These are phyloP conservation scores for Carassius auratus DNA, from an alignment of 2,113 vertebrate genomes.

Conservation along the genomic window DNA sequence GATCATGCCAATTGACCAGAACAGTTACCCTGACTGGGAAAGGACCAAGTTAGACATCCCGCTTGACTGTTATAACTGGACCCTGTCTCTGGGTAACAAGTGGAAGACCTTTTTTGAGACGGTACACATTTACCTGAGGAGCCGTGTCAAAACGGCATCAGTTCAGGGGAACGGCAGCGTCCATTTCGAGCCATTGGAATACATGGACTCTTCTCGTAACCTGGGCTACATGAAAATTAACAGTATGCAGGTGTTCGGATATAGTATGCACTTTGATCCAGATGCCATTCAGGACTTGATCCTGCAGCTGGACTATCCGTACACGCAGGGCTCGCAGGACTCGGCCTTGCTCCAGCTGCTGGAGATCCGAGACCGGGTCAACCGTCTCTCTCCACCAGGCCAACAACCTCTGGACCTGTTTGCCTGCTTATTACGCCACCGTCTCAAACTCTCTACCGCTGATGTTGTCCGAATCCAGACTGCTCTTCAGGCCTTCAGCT, in stretches of 20 bases:
- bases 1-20: slow-evolving; percentile 82
- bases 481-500: slow-evolving; percentile 80
- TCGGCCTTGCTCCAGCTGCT: slow-evolving; percentile 81
- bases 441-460: slow-evolving; percentile 79
- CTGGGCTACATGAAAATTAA: slow-evolving; percentile 85
- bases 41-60: slow-evolving; percentile 81
- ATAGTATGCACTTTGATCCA: slow-evolving; percentile 84
- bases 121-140: slow-evolving; percentile 81
- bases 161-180: slow-evolving; percentile 69
- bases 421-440: slow-evolving; percentile 79
- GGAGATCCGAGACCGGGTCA: slow-evolving; percentile 82
- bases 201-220: slow-evolving; percentile 75
- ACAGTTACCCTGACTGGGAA: slow-evolving; percentile 81
- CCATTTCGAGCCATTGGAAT: slow-evolving; percentile 79
- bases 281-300: slow-evolving; percentile 84
- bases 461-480: slow-evolving; percentile 80
- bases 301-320: slow-evolving; percentile 81
- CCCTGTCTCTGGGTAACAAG: slow-evolving; percentile 80
- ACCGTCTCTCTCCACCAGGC: slow-evolving; percentile 79
- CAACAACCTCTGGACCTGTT: slow-evolving; percentile 80
- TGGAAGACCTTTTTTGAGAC: slow-evolving; percentile 86
- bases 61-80: slow-evolving; percentile 83
- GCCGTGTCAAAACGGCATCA: slow-evolving; percentile 73
- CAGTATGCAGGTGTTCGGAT: slow-evolving; percentile 81
- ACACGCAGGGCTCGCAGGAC: slow-evolving; percentile 82